Base-by-base conservation (phyloP, 2,888 invertebrate species). In the Drosophila anomelani region DNA sequence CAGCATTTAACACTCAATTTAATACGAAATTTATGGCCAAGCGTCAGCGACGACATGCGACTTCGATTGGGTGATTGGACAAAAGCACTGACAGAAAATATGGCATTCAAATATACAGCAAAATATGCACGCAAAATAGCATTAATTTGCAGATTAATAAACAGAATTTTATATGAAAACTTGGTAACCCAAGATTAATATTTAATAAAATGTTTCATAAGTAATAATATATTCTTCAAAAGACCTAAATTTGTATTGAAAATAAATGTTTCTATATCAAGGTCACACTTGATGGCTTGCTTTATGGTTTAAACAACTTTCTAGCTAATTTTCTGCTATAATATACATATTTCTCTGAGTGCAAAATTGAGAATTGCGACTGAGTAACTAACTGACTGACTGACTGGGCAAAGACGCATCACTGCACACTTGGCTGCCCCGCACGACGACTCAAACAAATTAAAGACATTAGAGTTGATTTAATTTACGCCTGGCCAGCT, bases 1-100 rank as follows among this genome's bases (percentile, higher is more conserved):
- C 83, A 88, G 80, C 84, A 88, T 86, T 86, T 86, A 86, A 86
- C 86, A 86, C 88, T 88, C 86, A 86, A 86, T 86, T 86, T 83
- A 83, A 85, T 88, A 81, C 80, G 88, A 83, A 86, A 86, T 86
- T 88, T 86, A 86, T 86, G 88, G 79, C 66, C 79, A 51, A 85
- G 72, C 74, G 75, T 79, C 77, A 86, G 77, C 81, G 81, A 80
- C 85, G 85, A 78, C 86, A 80, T 84, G 78, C 76, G 86, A 78
- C 75, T 59, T 53, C 71, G 69, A 61, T 51, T 61, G 61, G 60
- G 39, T 41, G 69, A 60, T 57, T 61, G 68, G 17, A 23, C 12
- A 26, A 13, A 39, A 3, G 55, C 61, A 58, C 63, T 54, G 39
- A 15, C 39, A 44, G 44, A 61, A 61, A 53, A 49, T 9, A 5